Evolutionary conservation across 2,797 vertebrate genomes (phyloP), one percentile per base, ranked within the genome.

Genomic region (Cryptoblepharus egeriae): DNA sequence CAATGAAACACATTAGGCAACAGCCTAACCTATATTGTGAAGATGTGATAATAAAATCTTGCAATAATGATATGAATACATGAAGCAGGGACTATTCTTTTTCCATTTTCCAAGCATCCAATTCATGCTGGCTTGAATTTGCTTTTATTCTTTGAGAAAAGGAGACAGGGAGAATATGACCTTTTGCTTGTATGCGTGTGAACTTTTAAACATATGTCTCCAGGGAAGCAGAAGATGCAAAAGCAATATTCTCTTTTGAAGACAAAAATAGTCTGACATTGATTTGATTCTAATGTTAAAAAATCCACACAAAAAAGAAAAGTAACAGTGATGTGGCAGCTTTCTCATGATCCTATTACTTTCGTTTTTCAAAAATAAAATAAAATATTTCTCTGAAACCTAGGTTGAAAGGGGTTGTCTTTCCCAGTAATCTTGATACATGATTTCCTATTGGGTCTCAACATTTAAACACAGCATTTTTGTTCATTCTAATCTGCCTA

Each of bases 181-280:
- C 65, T 77, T 71, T 63, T 22, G 20, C 42, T 39, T 52, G 11
- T 30, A 70, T 55, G 42, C 61, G 10, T 24, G 24, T 37, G 57
- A 82, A 76, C 75, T 82, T 37, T 82, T 60, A 82, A 77, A 63
- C 32, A 77, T 72, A 72, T 49, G 11, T 37, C 74, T 70, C 30
- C 63, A 52, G 32, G 45, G 57, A 77, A 28, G 42, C 57, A 55
- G 30, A 32, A 75, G 75, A 77, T 65, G 18, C 75, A 78, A 24
- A 30, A 49, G 39, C 42, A 61, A 24, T 63, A 37, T 58, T 26
- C 7, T 52, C 2, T 55, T 52, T 12, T 55, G 63, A 64, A 28
- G 67, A 55, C 67, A 71, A 77, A 72, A 57, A 63, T 37, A 24
- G 45, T 37, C 49, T 58, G 52, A 32, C 58, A 64, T 64, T 71